Percentiles rank a stretch among this genome's conserved stretches.
phyloP scores from a whole-genome alignment of 1,140 invertebrate genomes.

The Coenobita brevimanus region DNA sequence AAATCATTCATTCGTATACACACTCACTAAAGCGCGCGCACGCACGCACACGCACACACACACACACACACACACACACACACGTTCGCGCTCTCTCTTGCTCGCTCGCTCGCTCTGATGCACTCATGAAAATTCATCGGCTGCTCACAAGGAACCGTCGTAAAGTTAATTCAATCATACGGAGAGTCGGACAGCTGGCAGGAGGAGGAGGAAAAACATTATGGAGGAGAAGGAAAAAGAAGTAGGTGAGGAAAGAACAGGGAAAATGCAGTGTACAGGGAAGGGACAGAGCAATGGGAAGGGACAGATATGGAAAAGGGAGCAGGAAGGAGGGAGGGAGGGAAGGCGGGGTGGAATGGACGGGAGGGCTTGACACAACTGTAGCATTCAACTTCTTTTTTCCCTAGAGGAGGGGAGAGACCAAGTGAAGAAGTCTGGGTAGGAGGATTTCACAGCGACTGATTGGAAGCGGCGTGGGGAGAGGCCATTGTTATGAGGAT shows the following conservation, averaged over 20 bases:
- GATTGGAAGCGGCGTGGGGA: background rate
- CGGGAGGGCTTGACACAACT: too few relatives aligned
- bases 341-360: background rate
- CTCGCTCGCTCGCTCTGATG: constrained; percentile 23
- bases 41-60: background rate
- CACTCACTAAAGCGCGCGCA: background rate
- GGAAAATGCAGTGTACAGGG: background rate
- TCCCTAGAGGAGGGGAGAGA: too few relatives aligned
- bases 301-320: background rate
- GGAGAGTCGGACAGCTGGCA: constrained; percentile 15
- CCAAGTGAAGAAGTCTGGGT: background rate
- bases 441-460: background rate
- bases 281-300: background rate
- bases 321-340: background rate
- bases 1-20: background rate
- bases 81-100: constrained; percentile 17
- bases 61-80: background rate
- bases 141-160: constrained; percentile 43
- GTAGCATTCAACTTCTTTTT: too few relatives aligned
- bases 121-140: constrained; percentile 61
- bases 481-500: background rate
- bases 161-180: constrained; percentile 65
- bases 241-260: background rate
- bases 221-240: background rate
- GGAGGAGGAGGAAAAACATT: constrained; percentile 2